Evolutionary conservation across 1,140 invertebrate species (phyloP), one percentile per base, ranked within the genome.

Genomic region (Drosophila nebulosa): DNA sequence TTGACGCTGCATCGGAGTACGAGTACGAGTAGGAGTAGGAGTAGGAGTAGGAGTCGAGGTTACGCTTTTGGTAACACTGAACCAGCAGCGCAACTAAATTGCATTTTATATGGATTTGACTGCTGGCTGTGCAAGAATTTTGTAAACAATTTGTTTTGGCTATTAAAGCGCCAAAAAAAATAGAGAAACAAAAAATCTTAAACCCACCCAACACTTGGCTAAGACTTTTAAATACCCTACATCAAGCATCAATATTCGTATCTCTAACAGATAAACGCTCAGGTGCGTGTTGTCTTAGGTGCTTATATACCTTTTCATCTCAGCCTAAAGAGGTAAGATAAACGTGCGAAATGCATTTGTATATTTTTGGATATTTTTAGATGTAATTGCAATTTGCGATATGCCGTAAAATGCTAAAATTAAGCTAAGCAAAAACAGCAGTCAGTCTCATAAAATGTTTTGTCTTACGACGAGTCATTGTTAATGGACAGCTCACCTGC

Each of bases 121-220:
- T 66, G 55, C 50, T 66, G 74, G 79, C 78, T 86, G 83, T 83
- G 83, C 80, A 77, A 85, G 66, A 77, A 79, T 84, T 77, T 67
- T 63, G 61, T 74, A 74, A 79, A 68, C 83, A 68, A 88, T 88
- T 88, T 84, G 83, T 79, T 88, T 68, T 88, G 83, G 71, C 78
- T 64, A 83, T 88, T 86, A 83, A 79, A 88, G 63, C 69, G 78
- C 69, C 74, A 61, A 69, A 46, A 46, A 69, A 51, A 58, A 32
- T n/a, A 12, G 0, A 32, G 9, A 9, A 32, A 32, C 10, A 32
- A 3, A 32, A 12, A 51, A 30, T 6, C n/a, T 32, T 51, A 42
- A 51, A 36, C 72, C 61, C 62, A 67, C 53, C 65, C 53, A 16
- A 10, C 24, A 39, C 26, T 27, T 27, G n/a, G 27, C 51, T 18